Evolutionary conservation across 2,113 vertebrate species (phyloP).

Genomic region (Lagopus muta): DNA sequence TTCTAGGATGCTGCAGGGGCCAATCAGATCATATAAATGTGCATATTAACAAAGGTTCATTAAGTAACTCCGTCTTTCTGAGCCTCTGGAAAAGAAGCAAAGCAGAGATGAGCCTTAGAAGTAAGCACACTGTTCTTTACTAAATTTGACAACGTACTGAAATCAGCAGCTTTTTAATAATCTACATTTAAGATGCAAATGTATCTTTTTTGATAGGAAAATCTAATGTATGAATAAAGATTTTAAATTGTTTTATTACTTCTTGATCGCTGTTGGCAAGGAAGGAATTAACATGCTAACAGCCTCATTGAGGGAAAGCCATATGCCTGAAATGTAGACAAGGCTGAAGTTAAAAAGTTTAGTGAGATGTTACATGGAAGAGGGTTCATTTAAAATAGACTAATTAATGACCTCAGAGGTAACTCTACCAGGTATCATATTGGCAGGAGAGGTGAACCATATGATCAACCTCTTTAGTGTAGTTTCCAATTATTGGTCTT

Average conservation of each 20-base stretch:
- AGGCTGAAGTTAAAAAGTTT: slow-evolving; percentile 24
- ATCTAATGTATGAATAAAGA: slow-evolving; percentile 46
- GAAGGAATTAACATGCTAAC: slow-evolving; percentile 16
- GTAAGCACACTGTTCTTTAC: background rate
- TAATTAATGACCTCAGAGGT: slow-evolving; percentile 67
- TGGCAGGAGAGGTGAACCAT: slow-evolving; percentile 54
- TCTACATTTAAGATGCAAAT: slow-evolving; percentile 48
- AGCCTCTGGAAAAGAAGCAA: slow-evolving; percentile 52
- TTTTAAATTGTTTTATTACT: slow-evolving; percentile 39
- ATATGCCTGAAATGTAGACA: slow-evolving; percentile 20
- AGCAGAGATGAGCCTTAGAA: slow-evolving; percentile 9
- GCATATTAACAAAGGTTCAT: slow-evolving; percentile 69
- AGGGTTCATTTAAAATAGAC: slow-evolving; percentile 52
- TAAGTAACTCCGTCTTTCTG: slow-evolving; percentile 20
- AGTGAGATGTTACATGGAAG: slow-evolving; percentile 42
- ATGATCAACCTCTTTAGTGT: slow-evolving; percentile 49
- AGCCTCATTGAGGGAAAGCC: background rate
- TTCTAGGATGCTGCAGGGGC: slow-evolving; percentile 34
- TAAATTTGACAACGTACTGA: slow-evolving; percentile 2
- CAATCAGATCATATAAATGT: slow-evolving; percentile 64
- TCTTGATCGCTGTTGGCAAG: slow-evolving; percentile 1
- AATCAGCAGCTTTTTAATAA: slow-evolving; percentile 43
- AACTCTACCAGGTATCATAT: slow-evolving; percentile 47
- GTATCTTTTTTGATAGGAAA: slow-evolving; percentile 2
- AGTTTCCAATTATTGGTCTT: slow-evolving; percentile 65